Base-by-base conservation (phyloP, 1,140 invertebrate genomes). In the Drosophila bifasciata region DNA sequence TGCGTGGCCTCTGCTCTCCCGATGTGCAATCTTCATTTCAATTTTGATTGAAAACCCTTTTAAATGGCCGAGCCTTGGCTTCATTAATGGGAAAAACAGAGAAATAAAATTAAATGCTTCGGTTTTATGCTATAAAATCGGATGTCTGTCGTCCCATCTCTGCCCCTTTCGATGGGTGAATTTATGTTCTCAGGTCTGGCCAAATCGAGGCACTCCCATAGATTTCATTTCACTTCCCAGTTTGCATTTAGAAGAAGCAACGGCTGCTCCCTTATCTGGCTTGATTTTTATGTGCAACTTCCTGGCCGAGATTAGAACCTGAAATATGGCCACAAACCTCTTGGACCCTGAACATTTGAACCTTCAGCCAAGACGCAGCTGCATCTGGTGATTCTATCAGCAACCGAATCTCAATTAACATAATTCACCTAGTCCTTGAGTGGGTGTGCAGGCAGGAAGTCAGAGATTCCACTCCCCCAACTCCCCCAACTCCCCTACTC, bases 341-440 rank as follows among this genome's bases (percentile, higher is more conserved):
- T 58, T 60, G 70, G 71, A 36, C 32, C 11, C 32, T 1, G 0
- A 13, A 1, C 23, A 25, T 3, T 36, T 36, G 1, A 53, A 71
- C 36, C 48, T 21, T 58, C 74, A 51, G 60, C 23, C 50, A 46
- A 44, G 53, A 15, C 56, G 56, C 73, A 76, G 72, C 56, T 64
- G 70, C 70, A 75, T 59, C 61, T 57, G 15, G 21, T 58, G 58
- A 59, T 55, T 56, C 55, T 78, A 83, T 83, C 79, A 32, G 63
- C 48, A 50, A 40, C 59, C 55, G 64, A 83, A 83, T 83, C 79
- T 83, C 79, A 83, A 83, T 83, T 83, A 83, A 83, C 79, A 83
- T 83, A 83, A 83, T 76, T 83, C 73, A 83, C 79, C 68, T 77
- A 73, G 70, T 68, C 53, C 78, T 45, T 73, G 61, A 43, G 60